phyloP scores from a whole-genome alignment of 2,797 vertebrate genomes.

The Rhabdomys pumilio region DNA sequence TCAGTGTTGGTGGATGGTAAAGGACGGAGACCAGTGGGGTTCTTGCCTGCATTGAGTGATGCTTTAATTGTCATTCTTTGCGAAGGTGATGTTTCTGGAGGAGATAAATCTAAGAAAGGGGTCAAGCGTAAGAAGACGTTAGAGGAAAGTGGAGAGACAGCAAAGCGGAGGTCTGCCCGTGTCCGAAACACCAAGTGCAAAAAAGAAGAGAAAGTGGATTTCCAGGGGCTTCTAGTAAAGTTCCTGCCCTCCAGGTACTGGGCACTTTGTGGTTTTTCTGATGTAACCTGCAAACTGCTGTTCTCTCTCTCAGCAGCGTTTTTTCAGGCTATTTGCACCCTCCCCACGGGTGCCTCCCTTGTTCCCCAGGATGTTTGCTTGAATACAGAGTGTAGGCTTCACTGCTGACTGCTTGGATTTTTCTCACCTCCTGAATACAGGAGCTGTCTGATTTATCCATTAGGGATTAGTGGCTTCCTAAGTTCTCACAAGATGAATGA shows the following conservation, averaged over 20 bases:
- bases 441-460: not conserved
- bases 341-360: not conserved
- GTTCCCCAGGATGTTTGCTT: not conserved
- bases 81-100: conserved; percentile 91
- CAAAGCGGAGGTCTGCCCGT: conserved; percentile 97
- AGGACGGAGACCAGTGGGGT: not conserved
- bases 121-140: conserved; percentile 94
- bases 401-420: not conserved
- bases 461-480: not conserved
- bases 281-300: not conserved
- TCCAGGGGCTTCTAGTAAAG: conserved; percentile 97
- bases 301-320: rapidly evolving
- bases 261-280: not conserved
- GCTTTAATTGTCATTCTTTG: not conserved
- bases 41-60: not conserved
- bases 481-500: not conserved
- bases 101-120: conserved; percentile 96
- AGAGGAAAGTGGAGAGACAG: conserved; percentile 96
- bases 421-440: not conserved
- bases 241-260: conserved; percentile 97
- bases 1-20: not conserved
- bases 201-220: conserved; percentile 99
- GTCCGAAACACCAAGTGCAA: conserved; percentile 99
- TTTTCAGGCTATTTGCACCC: not conserved
- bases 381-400: not conserved